These are phyloP conservation scores for Leistus spinibarbis DNA, from an alignment of 2,888 invertebrate genomes.

Conservation along the genomic window DNA sequence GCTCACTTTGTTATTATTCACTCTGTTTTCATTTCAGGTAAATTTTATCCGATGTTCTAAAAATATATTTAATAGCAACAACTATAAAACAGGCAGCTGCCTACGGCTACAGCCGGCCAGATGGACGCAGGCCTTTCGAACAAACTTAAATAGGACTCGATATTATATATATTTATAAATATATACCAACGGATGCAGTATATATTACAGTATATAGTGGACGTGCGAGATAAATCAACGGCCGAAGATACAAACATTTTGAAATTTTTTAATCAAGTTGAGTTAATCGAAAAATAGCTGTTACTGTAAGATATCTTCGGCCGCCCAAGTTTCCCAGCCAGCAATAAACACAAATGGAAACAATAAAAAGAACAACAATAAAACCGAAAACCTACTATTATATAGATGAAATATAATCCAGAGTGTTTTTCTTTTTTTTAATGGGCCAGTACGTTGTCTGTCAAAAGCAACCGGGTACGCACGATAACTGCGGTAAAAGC, in stretches of 20 bases:
- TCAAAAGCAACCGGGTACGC: slow-evolving; percentile 20
- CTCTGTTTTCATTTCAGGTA: slow-evolving; percentile 55
- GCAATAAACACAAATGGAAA: slow-evolving; percentile 12
- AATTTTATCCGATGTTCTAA: slow-evolving; percentile 52
- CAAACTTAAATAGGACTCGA: slow-evolving; percentile 15
- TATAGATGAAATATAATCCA: slow-evolving; percentile 10
- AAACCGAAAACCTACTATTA: slow-evolving; percentile 14
- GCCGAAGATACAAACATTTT: neutral
- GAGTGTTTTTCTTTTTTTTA: slow-evolving; percentile 5
- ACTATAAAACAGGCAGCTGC: slow-evolving; percentile 55
- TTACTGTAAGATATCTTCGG: neutral
- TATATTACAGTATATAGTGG: slow-evolving; percentile 9
- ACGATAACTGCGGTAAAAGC: slow-evolving; percentile 46
- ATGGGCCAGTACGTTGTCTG: slow-evolving; percentile 8
- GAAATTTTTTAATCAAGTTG: neutral
- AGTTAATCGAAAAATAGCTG: neutral
- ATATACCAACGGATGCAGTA: slow-evolving; percentile 19
- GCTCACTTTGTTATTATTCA: slow-evolving; percentile 47
- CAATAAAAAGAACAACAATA: slow-evolving; percentile 11
- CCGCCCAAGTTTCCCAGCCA: neutral
- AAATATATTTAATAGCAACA: slow-evolving; percentile 58
- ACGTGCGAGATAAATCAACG: neutral
- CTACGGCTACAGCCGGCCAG: slow-evolving; percentile 49
- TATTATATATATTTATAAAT: slow-evolving; percentile 15
- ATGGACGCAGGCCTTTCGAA: slow-evolving; percentile 42